Base-by-base conservation (phyloP, 2,113 vertebrate genomes). In the Polypterus senegalus region DNA sequence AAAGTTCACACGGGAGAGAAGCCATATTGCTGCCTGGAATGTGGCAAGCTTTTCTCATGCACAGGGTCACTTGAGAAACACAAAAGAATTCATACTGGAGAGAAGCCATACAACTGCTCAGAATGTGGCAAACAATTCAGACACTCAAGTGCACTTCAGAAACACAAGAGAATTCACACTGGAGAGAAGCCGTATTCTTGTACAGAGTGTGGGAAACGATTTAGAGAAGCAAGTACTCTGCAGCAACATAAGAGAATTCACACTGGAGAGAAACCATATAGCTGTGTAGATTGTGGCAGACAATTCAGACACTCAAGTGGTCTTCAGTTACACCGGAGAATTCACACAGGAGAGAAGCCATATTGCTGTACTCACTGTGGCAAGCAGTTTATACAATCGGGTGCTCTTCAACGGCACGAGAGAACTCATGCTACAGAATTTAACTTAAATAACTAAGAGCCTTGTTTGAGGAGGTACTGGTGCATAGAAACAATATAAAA, bases 291-390 rank as follows among this genome's bases (percentile, higher is more conserved):
- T 6, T 76, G 68, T 6, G 66, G 68, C 8, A 77, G 76, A n/a
- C 53, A 52, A 46, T 75, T 76, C 54, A 67, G 52, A 52, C 65
- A 70, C 43, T 72, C 62, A 9, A 69, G 60, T n/a, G 58, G 64
- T 51, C 65, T 73, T 8, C 61, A 58, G 45, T 61, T 61, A 55
- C 71, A 76, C 9, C 64, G 65, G 49, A 67, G 70, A 57, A 73
- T 66, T 51, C 74, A 77, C 65, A 74, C 65, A 3, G 72, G 69
- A 44, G 68, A 74, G 47, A 74, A 76, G 63, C 71, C 67, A 3
- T 72, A 68, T 54, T 51, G 57, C 3, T 73, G 66, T 60, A 58
- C 58, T 2, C 66, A 69, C 3, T 76, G 74, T 48, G 67, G 69
- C 10, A 71, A 77, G 58, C 52, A 63, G 5, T 77, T 80, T 57